A percentile compares a stretch with the other conserved stretches of the same genome.
Conservation (phyloP, 2,888 invertebrate species). For the Seira ritae region DNA sequence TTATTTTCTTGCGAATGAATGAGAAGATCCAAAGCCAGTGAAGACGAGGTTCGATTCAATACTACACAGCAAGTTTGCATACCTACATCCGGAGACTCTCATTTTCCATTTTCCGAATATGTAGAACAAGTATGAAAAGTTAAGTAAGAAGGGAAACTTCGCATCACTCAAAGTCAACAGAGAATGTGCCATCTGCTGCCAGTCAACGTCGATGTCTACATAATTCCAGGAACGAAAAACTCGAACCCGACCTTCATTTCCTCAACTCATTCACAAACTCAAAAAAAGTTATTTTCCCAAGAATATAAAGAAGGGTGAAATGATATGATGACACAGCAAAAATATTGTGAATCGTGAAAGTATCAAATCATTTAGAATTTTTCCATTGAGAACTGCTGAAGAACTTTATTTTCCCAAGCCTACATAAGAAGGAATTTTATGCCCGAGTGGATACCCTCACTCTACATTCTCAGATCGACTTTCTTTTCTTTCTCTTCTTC, state of each 20-base stretch:
- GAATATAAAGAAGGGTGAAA: neutral
- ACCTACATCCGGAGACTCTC: neutral
- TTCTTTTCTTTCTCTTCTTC: too few relatives aligned
- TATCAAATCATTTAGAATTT: too few relatives aligned
- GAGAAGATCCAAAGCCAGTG: too few relatives aligned
- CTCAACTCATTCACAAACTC: neutral
- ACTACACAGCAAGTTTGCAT: neutral
- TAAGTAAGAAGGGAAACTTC: neutral
- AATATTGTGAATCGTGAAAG: neutral
- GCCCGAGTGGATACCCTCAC: too few relatives aligned
- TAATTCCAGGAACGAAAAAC: neutral
- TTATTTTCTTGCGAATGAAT: too few relatives aligned
- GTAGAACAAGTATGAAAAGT: too few relatives aligned
- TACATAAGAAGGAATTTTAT: too few relatives aligned
- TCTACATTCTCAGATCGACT: too few relatives aligned
- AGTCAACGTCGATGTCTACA: slow-evolving; percentile 29
- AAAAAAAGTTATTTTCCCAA: neutral
- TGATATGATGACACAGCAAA: neutral
- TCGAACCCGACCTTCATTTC: slow-evolving; percentile 6
- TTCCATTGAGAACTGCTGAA: too few relatives aligned
- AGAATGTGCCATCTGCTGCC: slow-evolving; percentile 50
- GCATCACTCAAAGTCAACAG: slow-evolving; percentile 53
- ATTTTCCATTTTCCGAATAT: neutral
- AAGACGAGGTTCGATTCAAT: too few relatives aligned
- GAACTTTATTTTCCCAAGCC: too few relatives aligned